These are phyloP conservation scores for Helleia helle DNA, from an alignment of 2,888 invertebrate species.

Conservation along the genomic window DNA sequence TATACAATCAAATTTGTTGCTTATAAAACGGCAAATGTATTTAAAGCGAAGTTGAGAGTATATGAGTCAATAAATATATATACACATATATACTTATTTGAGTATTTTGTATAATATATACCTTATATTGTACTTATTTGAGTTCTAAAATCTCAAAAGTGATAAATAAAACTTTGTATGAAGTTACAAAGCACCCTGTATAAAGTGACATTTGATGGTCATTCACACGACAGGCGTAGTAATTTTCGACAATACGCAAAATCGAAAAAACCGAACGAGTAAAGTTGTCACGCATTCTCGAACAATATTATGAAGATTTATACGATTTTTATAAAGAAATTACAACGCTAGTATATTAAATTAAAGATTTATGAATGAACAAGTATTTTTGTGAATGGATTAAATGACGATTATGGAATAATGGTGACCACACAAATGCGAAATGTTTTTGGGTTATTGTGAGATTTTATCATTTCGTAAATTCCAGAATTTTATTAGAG, in stretches of 20 bases:
- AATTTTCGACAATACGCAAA: not conserved
- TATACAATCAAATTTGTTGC: too few species aligned
- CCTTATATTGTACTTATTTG: too few species aligned
- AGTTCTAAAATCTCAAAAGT: too few species aligned
- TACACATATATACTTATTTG: too few species aligned
- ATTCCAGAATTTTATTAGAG: too few species aligned
- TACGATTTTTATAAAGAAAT: slow-evolving; percentile 54
- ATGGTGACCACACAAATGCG: slow-evolving; percentile 2
- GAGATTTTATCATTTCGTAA: too few species aligned
- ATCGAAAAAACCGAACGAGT: slow-evolving; percentile 25
- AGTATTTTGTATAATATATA: too few species aligned
- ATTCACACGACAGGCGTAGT: slow-evolving; percentile 1
- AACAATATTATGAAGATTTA: slow-evolving; percentile 46
- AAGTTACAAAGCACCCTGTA: not conserved
- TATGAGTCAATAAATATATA: too few species aligned
- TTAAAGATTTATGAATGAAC: slow-evolving; percentile 10
- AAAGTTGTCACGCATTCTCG: slow-evolving; percentile 44
- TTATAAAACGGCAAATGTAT: too few species aligned
- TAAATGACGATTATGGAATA: not conserved
- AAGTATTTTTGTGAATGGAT: slow-evolving; percentile 4
- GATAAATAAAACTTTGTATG: too few species aligned
- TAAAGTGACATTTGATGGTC: not conserved
- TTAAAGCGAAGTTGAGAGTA: too few species aligned
- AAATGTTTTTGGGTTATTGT: too few species aligned
- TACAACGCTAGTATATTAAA: slow-evolving; percentile 21